Conservation (phyloP, 2,888 invertebrate species). For the Acronicta aceris region DNA sequence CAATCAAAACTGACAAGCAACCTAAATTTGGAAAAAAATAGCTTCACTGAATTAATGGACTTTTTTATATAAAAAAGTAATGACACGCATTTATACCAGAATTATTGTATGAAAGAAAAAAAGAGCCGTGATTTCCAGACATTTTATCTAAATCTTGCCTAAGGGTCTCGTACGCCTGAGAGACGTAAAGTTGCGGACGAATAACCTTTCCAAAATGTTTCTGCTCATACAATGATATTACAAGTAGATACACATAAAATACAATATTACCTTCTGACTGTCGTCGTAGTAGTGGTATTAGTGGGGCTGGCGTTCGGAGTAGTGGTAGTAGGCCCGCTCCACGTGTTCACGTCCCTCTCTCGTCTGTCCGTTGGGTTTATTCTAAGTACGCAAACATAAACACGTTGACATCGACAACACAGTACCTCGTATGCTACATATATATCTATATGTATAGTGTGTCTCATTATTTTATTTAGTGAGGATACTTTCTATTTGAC, state of each 20-base stretch:
- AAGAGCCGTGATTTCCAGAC: too few species aligned
- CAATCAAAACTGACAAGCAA: too few species aligned
- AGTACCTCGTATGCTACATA: slow-evolving; percentile 2
- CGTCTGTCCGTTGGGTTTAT: slow-evolving; percentile 73
- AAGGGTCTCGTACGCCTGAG: too few species aligned
- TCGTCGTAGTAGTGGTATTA: slow-evolving; percentile 70
- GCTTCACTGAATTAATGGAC: too few species aligned
- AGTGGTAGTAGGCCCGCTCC: slow-evolving; percentile 70
- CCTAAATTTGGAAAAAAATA: too few species aligned
- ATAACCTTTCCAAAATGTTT: too few species aligned
- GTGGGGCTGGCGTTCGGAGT: slow-evolving; percentile 62
- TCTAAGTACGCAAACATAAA: slow-evolving; percentile 59
- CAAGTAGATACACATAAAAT: background rate
- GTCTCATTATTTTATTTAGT: background rate
- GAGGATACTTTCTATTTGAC: too few species aligned
- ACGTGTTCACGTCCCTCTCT: slow-evolving; percentile 78
- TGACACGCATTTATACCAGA: too few species aligned
- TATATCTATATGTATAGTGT: slow-evolving; percentile 5
- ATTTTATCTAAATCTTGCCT: too few species aligned
- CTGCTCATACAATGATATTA: background rate
- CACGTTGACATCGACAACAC: slow-evolving; percentile 17
- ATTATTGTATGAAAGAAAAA: too few species aligned
- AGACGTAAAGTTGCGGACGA: too few species aligned
- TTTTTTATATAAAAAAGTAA: too few species aligned
- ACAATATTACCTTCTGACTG: slow-evolving; percentile 76